phyloP scores from a whole-genome alignment of 1,140 invertebrate species.

The Ostrea denselamellosa region DNA sequence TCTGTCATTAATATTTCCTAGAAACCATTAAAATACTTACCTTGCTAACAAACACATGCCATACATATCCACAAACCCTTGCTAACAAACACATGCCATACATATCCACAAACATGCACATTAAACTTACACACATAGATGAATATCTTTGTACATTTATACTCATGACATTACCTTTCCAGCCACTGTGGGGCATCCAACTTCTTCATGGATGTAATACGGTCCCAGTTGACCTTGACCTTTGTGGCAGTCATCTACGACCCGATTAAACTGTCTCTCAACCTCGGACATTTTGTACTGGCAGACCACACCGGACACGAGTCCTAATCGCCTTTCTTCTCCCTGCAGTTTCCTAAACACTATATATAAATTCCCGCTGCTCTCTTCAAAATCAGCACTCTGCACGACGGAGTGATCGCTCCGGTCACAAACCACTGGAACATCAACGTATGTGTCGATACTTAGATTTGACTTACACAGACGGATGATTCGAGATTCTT shows the following conservation, averaged over 20 bases:
- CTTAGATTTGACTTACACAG: conserved; percentile 98
- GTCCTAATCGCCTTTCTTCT: background rate
- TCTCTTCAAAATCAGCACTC: conserved; percentile 96
- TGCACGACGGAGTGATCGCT: conserved; percentile 92
- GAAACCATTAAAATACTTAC: too few species aligned
- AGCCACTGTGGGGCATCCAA: background rate
- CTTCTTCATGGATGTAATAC: conserved; percentile 62
- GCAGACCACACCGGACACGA: conserved; percentile 89
- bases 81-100: too few species aligned
- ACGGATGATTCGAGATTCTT: conserved; percentile 92
- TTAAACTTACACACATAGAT: too few species aligned
- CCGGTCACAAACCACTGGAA: conserved; percentile 94
- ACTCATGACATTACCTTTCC: background rate
- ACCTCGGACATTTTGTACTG: conserved; percentile 96
- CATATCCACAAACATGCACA: too few species aligned
- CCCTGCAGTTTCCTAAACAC: background rate
- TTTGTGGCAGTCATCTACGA: conserved; percentile 96
- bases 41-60: too few species aligned
- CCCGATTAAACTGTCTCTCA: conserved; percentile 96
- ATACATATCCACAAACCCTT: too few species aligned
- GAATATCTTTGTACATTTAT: background rate
- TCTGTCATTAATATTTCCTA: too few species aligned
- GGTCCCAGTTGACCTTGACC: conserved; percentile 74
- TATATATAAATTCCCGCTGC: conserved; percentile 89
- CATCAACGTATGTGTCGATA: conserved; percentile 98